Evolutionary conservation across 2,113 vertebrate species (phyloP).

Genomic region (Empidonax alnorum): DNA sequence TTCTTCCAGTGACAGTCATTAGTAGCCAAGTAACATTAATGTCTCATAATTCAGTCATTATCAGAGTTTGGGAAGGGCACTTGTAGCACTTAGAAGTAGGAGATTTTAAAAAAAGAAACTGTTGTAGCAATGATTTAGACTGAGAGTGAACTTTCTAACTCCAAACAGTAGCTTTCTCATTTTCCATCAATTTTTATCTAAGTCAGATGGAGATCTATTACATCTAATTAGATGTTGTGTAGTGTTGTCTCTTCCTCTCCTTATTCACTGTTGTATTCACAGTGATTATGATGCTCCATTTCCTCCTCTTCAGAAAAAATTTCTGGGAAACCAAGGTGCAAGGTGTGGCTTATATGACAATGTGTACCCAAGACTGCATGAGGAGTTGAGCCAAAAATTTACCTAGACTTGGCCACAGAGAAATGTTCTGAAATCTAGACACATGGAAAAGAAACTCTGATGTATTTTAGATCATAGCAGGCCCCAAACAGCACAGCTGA

Average conservation of each 20-base stretch:
- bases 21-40: neutral
- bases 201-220: neutral
- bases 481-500: neutral
- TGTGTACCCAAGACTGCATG: neutral
- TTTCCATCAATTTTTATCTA: neutral
- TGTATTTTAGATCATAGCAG: neutral
- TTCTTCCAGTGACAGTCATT: neutral
- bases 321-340: accelerated
- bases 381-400: neutral
- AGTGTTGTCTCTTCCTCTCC: neutral
- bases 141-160: neutral
- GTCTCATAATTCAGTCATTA: neutral
- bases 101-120: neutral
- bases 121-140: neutral
- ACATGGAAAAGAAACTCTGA: neutral
- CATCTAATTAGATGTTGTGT: neutral
- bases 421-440: neutral
- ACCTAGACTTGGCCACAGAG: neutral
- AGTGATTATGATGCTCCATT: neutral
- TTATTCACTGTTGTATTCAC: neutral
- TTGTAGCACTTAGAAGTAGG: neutral
- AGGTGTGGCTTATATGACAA: neutral
- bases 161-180: neutral
- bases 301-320: neutral
- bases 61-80: neutral